Percentiles rank a stretch among this genome's conserved stretches.
Evolutionary conservation across 1,140 invertebrate genomes (phyloP).

Genomic region (Caenorhabditis inopinata): DNA sequence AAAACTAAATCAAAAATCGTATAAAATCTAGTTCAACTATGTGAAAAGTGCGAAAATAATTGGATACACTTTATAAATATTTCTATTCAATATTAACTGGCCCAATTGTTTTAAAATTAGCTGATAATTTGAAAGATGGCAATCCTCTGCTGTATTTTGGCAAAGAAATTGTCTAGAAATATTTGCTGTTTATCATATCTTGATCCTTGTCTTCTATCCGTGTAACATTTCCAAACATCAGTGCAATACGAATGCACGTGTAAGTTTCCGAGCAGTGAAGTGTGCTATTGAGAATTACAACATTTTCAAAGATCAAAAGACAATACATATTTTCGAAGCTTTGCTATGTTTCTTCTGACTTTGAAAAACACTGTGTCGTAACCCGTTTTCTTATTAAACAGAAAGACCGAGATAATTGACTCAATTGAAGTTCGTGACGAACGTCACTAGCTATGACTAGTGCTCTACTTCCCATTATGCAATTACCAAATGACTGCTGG

Average conservation of each 20-base stretch:
- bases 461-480: neutral
- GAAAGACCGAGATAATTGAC: neutral
- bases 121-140: too few relatives aligned
- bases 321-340: neutral
- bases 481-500: neutral
- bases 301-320: neutral
- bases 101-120: too few relatives aligned
- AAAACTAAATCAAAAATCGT: too few relatives aligned
- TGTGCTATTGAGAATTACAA: neutral
- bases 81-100: too few relatives aligned
- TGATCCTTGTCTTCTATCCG: neutral
- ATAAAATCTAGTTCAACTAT: too few relatives aligned
- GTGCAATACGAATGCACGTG: neutral
- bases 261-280: neutral
- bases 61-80: too few relatives aligned
- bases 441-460: conserved; percentile 17
- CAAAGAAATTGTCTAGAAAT: too few relatives aligned
- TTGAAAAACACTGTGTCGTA: neutral
- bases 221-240: neutral
- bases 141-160: too few relatives aligned
- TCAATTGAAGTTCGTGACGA: neutral
- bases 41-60: too few relatives aligned
- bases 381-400: neutral
- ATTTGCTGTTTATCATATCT: neutral
- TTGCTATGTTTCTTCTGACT: neutral